These are phyloP conservation scores for Pomacea canaliculata DNA, from an alignment of 2,888 invertebrate genomes.

Conservation along the genomic window DNA sequence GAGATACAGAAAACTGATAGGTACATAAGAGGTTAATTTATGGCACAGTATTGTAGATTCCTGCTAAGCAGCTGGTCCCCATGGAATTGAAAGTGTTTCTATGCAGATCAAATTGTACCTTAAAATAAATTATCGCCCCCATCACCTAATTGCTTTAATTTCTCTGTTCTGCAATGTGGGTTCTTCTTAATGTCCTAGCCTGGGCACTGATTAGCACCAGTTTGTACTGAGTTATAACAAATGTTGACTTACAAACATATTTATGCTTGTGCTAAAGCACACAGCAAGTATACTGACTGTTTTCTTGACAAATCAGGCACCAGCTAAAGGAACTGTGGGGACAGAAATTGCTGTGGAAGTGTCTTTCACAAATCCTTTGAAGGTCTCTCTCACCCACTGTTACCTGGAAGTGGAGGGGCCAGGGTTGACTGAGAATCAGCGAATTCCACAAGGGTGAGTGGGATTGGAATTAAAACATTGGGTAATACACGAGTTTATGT, in stretches of 20 bases:
- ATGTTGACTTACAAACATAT: no score
- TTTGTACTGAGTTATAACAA: no score
- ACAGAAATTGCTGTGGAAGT: slow-evolving; percentile 45
- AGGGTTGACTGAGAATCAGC: slow-evolving; percentile 38
- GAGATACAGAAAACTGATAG: no score
- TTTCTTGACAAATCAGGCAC: slow-evolving; percentile 39
- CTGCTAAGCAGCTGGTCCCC: background rate
- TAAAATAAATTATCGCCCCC: no score
- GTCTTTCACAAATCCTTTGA: slow-evolving; percentile 76
- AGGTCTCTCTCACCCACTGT: slow-evolving; percentile 77
- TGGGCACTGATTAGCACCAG: no score
- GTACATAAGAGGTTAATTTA: background rate
- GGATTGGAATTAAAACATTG: no score
- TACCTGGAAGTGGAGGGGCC: slow-evolving; percentile 77
- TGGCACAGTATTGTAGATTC: background rate
- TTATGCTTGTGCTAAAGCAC: background rate
- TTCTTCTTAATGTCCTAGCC: no score
- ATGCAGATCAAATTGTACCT: no score
- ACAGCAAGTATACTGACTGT: background rate
- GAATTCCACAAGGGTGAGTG: slow-evolving; percentile 37
- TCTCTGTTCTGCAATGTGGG: no score
- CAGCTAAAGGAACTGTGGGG: slow-evolving; percentile 38
- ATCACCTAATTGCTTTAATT: no score
- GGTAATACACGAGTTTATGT: no score
- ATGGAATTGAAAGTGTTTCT: background rate